phyloP scores from a whole-genome alignment of 2,113 vertebrate species.

The Atlantisia rogersi region DNA sequence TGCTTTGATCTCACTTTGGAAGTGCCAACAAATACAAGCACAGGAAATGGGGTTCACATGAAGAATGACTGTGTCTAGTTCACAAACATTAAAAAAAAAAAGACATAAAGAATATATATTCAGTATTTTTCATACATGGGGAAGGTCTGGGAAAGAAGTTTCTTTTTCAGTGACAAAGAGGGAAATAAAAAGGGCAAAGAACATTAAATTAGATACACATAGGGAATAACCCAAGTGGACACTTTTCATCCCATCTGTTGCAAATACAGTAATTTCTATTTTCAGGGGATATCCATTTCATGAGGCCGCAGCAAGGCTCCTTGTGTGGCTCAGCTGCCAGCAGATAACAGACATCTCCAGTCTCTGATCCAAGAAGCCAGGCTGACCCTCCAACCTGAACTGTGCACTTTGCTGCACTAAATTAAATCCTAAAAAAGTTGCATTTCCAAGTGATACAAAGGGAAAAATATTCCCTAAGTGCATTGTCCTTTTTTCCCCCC shows the following conservation, averaged over 20 bases:
- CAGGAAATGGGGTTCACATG: background rate
- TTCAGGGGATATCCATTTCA: background rate
- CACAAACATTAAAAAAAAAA: background rate
- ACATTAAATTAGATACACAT: background rate
- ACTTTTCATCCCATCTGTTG: background rate
- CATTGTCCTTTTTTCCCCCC: background rate
- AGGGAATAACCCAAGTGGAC: background rate
- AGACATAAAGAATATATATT: background rate
- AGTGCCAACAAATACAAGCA: background rate
- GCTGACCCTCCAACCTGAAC: background rate
- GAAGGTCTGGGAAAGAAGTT: background rate
- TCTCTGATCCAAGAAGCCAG: background rate
- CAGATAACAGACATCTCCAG: background rate
- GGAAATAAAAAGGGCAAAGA: background rate
- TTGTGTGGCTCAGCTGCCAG: background rate
- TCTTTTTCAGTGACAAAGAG: background rate
- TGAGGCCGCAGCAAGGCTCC: background rate
- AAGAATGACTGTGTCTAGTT: background rate
- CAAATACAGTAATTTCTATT: background rate
- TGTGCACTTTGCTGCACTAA: accelerated
- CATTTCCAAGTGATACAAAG: background rate
- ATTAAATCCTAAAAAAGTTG: background rate
- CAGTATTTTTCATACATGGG: background rate
- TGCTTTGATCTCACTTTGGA: background rate
- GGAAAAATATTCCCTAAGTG: background rate